Conservation (phyloP, 2,888 invertebrate species). For the Drosophila siamana region DNA sequence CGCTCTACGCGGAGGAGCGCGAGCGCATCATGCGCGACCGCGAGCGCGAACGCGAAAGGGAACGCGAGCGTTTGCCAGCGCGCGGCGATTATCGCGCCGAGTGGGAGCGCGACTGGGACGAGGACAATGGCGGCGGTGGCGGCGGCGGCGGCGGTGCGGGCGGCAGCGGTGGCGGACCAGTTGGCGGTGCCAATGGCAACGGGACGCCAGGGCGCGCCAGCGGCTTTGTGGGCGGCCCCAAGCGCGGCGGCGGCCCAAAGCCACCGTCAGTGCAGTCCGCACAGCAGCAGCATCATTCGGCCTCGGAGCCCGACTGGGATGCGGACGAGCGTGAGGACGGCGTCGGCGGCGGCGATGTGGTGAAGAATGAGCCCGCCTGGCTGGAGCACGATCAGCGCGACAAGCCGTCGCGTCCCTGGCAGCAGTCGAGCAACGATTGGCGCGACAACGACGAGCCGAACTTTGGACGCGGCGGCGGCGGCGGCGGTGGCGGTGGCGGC, state of each 20-base stretch:
- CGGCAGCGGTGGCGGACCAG: constrained; percentile 31
- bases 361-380: constrained; percentile 67
- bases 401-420: constrained; percentile 73
- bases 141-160: constrained; percentile 37
- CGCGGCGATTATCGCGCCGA: constrained; percentile 81
- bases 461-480: constrained; percentile 52
- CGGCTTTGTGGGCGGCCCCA: constrained; percentile 81
- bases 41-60: constrained; percentile 70
- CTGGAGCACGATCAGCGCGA: constrained; percentile 79
- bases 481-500: constrained; percentile 34
- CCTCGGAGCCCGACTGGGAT: constrained; percentile 84
- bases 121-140: constrained; percentile 43
- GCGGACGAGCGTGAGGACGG: constrained; percentile 79
- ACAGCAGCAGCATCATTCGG: constrained; percentile 70
- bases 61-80: constrained; percentile 69
- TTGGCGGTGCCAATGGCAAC: constrained; percentile 33
- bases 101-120: constrained; percentile 83
- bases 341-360: constrained; percentile 28
- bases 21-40: constrained; percentile 69
- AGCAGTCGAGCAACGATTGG: constrained; percentile 72
- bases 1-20: constrained; percentile 76
- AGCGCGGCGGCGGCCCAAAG: constrained; percentile 64
- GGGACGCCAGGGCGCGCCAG: constrained; percentile 70
- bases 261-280: constrained; percentile 27
- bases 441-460: constrained; percentile 72